Base-by-base conservation (phyloP, 2,888 invertebrate genomes). In the Spodoptera exigua region DNA sequence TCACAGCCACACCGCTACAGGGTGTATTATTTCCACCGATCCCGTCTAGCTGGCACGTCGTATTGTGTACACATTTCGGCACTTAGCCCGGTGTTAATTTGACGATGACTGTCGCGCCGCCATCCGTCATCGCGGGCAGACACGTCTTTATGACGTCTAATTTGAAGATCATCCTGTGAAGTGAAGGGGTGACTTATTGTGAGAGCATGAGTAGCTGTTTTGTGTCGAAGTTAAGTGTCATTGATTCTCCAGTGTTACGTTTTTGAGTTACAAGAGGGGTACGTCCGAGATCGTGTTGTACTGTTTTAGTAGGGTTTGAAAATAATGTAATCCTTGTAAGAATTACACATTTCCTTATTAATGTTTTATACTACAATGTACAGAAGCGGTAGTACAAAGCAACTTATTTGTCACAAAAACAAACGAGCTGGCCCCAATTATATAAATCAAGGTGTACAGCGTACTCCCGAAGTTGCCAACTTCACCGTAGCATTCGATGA, bases 61-160 rank as follows among this genome's bases (percentile, higher is more conserved):
- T 81, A 85, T 81, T 86, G 85, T 88, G 85, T 91, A 92, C 92
- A 93, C 88, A 93, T 84, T 92, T 92, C 89, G 86, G 92, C 93
- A 93, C 93, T 93, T 91, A 91, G 88, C 84, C 75, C 67, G 81
- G 83, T 89, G 92, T 92, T 91, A 91, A 93, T 92, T 92, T 91
- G 89, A 79, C 89, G 87, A 92, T 92, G 92, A 91, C 89, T 90
- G 88, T 88, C 90, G 83, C 86, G 76, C 85, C 87, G 75, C 85
- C 87, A 91, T 92, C 90, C 88, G 92, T 91, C 92, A 90, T 87
- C 75, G 90, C 90, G 86, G 88, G 84, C 80, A 79, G 85, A 83
- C 84, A 79, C 87, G 85, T 88, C 90, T 88, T 89, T 89, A 88
- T 89, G 89, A 89, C 87, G 86, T 85, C 85, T 90, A 90, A 92